Percentiles rank a stretch among this genome's conserved stretches.
phyloP scores from a whole-genome alignment of 2,888 invertebrate species.

The Morinoia aosen region DNA sequence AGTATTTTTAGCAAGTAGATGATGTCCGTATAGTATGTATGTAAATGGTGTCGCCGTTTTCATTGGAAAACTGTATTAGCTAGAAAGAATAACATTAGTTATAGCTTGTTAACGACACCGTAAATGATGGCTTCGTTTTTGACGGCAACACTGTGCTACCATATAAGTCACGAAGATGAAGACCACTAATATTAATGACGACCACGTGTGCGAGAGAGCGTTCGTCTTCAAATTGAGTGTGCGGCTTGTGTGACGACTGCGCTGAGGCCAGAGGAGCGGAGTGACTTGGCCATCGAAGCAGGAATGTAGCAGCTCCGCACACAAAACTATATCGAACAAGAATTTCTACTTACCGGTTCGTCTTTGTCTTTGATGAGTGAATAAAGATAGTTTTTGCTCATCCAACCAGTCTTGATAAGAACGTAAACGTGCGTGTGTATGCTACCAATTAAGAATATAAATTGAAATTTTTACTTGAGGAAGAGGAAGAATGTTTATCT shows the following conservation, averaged over 20 bases:
- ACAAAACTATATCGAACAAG: not conserved
- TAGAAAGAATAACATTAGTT: no score
- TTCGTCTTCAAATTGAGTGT: no score
- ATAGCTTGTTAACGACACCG: no score
- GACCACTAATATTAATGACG: no score
- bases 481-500: slow-evolving; percentile 35
- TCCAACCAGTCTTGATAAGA: slow-evolving; percentile 37
- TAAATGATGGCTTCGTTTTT: no score
- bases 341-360: slow-evolving; percentile 45
- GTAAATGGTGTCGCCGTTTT: no score
- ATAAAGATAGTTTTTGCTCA: slow-evolving; percentile 29
- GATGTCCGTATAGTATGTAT: no score
- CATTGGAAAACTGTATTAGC: no score
- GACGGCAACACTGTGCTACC: no score
- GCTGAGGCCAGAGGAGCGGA: not conserved
- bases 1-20: no score
- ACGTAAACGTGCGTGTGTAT: not conserved
- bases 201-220: no score
- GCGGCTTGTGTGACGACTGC: not conserved
- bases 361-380: slow-evolving; percentile 40
- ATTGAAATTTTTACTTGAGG: slow-evolving; percentile 12
- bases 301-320: not conserved
- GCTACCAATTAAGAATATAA: slow-evolving; percentile 45
- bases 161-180: no score
- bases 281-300: not conserved